Percentiles rank a stretch among this genome's conserved stretches.
These are phyloP conservation scores for Ceratosolen solmsi DNA, from an alignment of 1,140 invertebrate genomes.

Conservation along the genomic window DNA sequence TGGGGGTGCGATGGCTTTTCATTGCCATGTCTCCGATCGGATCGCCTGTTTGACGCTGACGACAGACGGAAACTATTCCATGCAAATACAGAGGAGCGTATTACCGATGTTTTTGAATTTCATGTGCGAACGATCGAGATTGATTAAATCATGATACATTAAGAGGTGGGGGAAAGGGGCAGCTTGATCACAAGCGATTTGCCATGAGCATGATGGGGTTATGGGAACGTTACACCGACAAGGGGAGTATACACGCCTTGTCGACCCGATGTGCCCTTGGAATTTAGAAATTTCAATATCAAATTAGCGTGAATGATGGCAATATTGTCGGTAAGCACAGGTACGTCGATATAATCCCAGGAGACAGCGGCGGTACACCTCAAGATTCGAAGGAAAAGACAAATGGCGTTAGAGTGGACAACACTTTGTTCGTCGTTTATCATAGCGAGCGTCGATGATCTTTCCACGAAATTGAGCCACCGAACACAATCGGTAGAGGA, in stretches of 20 bases:
- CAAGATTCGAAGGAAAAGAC: no score
- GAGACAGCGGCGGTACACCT: no score
- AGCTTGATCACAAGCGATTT: neutral
- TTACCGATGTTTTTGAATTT: conserved; percentile 8
- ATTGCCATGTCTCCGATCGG: conserved; percentile 18
- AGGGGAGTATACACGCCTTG: neutral
- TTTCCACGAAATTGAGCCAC: conserved; percentile 16
- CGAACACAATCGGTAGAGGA: neutral
- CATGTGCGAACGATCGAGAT: neutral
- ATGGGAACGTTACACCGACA: neutral
- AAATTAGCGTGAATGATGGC: no score
- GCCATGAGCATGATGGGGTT: neutral
- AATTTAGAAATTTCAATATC: neutral
- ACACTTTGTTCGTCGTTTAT: neutral
- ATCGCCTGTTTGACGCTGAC: neutral
- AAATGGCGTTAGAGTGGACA: neutral
- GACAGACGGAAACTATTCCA: conserved; percentile 5
- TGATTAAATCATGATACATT: neutral
- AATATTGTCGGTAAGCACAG: no score
- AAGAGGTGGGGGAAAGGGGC: neutral
- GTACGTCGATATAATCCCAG: no score
- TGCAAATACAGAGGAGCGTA: conserved; percentile 2
- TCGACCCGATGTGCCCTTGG: neutral
- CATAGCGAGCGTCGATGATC: neutral
- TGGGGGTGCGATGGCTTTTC: conserved; percentile 10